Percentiles rank a stretch among this genome's conserved stretches.
These are phyloP conservation scores for Oryzias curvinotus DNA, from an alignment of 2,113 vertebrate species.

Conservation along the genomic window DNA sequence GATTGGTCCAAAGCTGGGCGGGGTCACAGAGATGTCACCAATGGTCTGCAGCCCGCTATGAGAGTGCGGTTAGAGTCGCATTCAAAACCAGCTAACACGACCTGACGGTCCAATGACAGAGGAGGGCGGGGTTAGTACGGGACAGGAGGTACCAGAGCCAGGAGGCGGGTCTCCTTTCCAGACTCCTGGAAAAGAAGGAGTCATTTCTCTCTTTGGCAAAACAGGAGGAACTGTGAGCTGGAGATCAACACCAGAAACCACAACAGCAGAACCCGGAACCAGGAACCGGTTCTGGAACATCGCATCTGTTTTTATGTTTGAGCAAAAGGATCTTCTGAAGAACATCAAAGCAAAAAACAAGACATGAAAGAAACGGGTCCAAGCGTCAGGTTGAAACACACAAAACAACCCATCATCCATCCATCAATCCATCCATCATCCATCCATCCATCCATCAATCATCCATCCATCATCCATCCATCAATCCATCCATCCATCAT, in stretches of 20 bases:
- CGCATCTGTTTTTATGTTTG: too few relatives aligned
- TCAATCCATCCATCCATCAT: too few relatives aligned
- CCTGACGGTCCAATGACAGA: conserved; percentile 37
- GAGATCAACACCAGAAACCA: not conserved
- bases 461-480: too few relatives aligned
- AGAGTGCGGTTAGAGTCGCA: conserved; percentile 51
- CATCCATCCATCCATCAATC: too few relatives aligned
- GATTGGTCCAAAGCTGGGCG: conserved; percentile 63
- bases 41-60: conserved; percentile 29
- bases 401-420: too few relatives aligned
- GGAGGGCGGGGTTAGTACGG: conserved; percentile 35
- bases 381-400: too few relatives aligned
- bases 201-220: conserved; percentile 31
- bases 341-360: too few relatives aligned
- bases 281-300: not conserved
- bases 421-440: too few relatives aligned
- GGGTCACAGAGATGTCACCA: conserved; percentile 48
- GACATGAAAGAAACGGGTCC: too few relatives aligned
- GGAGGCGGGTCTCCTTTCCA: conserved; percentile 50
- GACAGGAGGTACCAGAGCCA: conserved; percentile 56
- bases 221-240: not conserved
- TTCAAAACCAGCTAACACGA: conserved; percentile 48
- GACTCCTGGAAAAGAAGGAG: conserved; percentile 68
- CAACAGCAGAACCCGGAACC: not conserved
- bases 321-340: too few relatives aligned